These are phyloP conservation scores for Phyllotis vaccarum DNA, from an alignment of 2,797 vertebrate genomes.

Conservation along the genomic window DNA sequence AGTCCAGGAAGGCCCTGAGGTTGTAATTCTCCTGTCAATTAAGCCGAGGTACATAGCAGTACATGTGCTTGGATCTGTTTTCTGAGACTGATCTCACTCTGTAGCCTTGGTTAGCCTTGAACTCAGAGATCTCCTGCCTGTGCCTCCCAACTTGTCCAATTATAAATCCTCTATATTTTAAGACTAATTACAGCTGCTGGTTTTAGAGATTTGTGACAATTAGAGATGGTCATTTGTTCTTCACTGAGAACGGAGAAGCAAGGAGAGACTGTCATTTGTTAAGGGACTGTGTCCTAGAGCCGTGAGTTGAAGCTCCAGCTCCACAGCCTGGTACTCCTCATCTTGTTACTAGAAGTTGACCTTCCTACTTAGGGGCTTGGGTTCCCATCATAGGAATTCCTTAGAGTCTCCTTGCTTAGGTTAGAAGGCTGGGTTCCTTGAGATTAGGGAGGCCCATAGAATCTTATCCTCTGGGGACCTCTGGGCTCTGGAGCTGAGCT, in stretches of 20 bases:
- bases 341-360: background rate
- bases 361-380: background rate
- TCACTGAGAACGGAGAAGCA: background rate
- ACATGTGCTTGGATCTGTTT: background rate
- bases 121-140: background rate
- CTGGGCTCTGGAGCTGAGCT: background rate
- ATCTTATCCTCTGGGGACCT: background rate
- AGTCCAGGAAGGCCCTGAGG: background rate
- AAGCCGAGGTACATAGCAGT: background rate
- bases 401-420: background rate
- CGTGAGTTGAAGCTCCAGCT: background rate
- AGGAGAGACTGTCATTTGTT: constrained; percentile 19
- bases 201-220: background rate
- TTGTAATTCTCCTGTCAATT: background rate
- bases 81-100: background rate
- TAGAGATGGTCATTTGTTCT: background rate
- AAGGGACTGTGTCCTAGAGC: background rate
- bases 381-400: background rate
- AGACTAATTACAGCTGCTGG: background rate
- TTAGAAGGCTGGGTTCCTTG: background rate
- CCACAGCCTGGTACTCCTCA: background rate
- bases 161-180: background rate
- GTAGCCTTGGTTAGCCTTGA: background rate
- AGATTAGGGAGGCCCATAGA: background rate
- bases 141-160: background rate